Evolutionary conservation across 2,113 vertebrate genomes (phyloP).

Genomic region (Myocastor coypus): DNA sequence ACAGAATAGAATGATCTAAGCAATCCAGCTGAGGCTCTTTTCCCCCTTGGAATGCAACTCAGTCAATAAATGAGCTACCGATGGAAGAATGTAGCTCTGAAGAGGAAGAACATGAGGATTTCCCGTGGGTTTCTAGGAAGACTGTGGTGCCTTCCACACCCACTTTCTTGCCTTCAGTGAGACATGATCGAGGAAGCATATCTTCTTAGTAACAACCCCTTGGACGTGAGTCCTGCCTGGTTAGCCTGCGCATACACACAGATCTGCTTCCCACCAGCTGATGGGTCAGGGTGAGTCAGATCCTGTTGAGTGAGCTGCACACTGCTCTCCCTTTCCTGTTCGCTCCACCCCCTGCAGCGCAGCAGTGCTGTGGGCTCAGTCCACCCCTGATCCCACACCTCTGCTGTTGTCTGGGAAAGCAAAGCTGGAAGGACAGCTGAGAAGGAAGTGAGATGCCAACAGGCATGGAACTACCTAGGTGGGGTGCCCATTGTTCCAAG

Average conservation of each 20-base stretch:
- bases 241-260: not conserved
- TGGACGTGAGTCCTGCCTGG: not conserved
- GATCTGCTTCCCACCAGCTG: not conserved
- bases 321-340: not conserved
- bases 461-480: conserved; percentile 12
- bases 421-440: not conserved
- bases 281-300: conserved; percentile 37
- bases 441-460: conserved; percentile 46
- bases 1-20: not conserved
- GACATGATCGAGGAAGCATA: not conserved
- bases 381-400: not conserved
- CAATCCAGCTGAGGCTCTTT: not conserved
- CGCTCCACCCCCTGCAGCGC: not conserved
- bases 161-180: not conserved
- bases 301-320: no score
- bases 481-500: not conserved
- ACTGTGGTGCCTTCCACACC: not conserved
- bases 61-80: conserved; percentile 35
- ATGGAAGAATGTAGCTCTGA: not conserved
- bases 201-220: not conserved
- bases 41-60: not conserved
- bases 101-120: not conserved
- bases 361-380: not conserved
- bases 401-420: not conserved
- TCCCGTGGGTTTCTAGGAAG: not conserved